Base-by-base conservation (phyloP, 2,113 vertebrate species). In the Amphilophus citrinellus region DNA sequence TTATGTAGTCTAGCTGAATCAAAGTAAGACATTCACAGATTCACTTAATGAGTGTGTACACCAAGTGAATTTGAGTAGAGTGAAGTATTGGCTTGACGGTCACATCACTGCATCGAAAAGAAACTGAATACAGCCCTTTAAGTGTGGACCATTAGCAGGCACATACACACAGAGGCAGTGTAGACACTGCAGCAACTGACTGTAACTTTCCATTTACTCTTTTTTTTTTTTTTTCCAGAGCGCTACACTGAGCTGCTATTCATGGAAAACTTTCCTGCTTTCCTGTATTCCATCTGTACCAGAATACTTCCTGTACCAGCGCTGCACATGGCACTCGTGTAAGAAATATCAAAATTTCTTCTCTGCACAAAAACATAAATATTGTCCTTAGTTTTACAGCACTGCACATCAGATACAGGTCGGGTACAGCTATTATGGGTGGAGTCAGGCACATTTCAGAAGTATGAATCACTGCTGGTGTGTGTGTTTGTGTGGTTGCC, bases 401-500 rank as follows among this genome's bases (percentile, higher is more conserved):
- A 42, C 42, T 37, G 9, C 1, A 4, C 15, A 77, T 22, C 59
- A 58, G 50, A 76, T 27, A 56, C 65, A 30, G 32, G 30, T 47
- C 1, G 3, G 2, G 20, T 17, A 53, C 22, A 24, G 37, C 6
- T 22, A 2, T 17, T 27, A 20, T 80, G 91, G 84, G 89, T 27
- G 87, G 81, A 77, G 79, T 61, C 9, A 2, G 59, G 6, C n/a
- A 15, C 76, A 87, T 92, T 79, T 81, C 42, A 24, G 7, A 3
- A 18, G 77, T 50, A 84, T 95, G 90, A 94, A 66, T 91, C 92
- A 94, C 57, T 27, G 37, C 7, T 22, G 18, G 42, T 77, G 42
- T 60, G 24, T n/a, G 59, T 58, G 63, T 84, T 53, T 60, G 50
- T 65, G 10, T 59, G 63, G 61, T 39, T 63, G 58, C 58, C 42